These are phyloP conservation scores for Melieria picta DNA, from an alignment of 2,888 invertebrate genomes.

Conservation along the genomic window DNA sequence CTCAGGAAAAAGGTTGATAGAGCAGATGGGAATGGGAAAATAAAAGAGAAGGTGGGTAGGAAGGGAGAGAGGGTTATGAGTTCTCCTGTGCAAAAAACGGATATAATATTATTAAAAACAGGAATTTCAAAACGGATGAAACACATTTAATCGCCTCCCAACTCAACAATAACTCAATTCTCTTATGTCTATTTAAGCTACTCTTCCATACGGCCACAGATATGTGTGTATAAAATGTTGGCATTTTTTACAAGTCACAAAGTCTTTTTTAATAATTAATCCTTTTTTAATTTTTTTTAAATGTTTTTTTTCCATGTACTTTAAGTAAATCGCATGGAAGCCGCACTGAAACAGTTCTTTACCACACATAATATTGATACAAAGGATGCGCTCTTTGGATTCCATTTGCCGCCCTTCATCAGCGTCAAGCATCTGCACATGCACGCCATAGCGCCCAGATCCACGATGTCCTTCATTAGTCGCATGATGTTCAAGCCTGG, in stretches of 20 bases:
- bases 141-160: background rate
- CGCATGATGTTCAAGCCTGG: conserved; percentile 77
- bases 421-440: conserved; percentile 82
- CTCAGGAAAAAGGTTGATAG: too few relatives aligned
- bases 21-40: too few relatives aligned
- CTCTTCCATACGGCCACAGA: too few relatives aligned
- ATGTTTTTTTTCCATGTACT: conserved; percentile 36
- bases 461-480: conserved; percentile 76
- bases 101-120: background rate
- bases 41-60: too few relatives aligned
- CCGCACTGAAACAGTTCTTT: conserved; percentile 67
- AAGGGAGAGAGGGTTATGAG: too few relatives aligned
- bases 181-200: too few relatives aligned
- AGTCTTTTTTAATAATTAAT: background rate
- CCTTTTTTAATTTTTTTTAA: background rate
- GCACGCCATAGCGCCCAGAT: conserved; percentile 84
- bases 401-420: conserved; percentile 92
- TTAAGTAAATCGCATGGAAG: conserved; percentile 76
- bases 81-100: too few relatives aligned
- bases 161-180: too few relatives aligned
- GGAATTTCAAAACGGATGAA: background rate
- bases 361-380: conserved; percentile 67
- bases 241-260: background rate
- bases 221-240: too few relatives aligned
- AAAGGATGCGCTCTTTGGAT: conserved; percentile 74